Base-by-base conservation (phyloP, 2,797 vertebrate species). In the Yasuhikotakia modesta region DNA sequence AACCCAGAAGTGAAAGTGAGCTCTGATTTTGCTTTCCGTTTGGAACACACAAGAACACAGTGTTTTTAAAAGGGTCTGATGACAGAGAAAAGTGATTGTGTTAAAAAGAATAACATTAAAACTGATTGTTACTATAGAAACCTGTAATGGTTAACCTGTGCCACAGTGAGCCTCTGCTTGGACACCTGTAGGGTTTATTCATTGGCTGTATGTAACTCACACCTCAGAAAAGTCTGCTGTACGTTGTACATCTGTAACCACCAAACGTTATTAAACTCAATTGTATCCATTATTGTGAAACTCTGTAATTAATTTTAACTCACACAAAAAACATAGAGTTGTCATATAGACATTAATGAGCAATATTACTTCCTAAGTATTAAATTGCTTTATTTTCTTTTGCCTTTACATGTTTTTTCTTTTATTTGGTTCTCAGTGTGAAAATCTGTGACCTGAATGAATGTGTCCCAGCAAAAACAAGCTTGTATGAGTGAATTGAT, bases 221-320 rank as follows among this genome's bases (percentile, higher is more conserved):
- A 78, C 68, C 48, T 53, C 90, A 73, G 92, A 87, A 82, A 4
- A 89, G 65, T 82, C 90, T 90, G 89, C 91, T 85, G 89, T 90
- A 90, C 91, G 85, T 90, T 88, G 85, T 91, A 90, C 90, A 21
- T 75, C 84, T 94, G 93, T 95, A 93, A 92, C 90, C 92, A 90
- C 89, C 83, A 86, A 90, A 88, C 92, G 92, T 90, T 70, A 90
- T 91, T 85, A 89, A 92, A 90, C 89, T 79, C 92, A 92, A 95
- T 93, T 95, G 94, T 95, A 94, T 92, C 91, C 92, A 92, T 91
- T 92, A 92, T 94, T 93, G 94, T 95, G 94, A 93, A 93, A 91
- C 90, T 93, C 90, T 94, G 94, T 94, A 94, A 92, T 74, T 94
- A 94, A 89, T 92, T 92, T 91, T 93, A 63, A 68, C 64, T 13